Percentiles rank a stretch among this genome's conserved stretches.
Evolutionary conservation across 1,140 invertebrate species (phyloP).

Genomic region (Drosophila leontia): DNA sequence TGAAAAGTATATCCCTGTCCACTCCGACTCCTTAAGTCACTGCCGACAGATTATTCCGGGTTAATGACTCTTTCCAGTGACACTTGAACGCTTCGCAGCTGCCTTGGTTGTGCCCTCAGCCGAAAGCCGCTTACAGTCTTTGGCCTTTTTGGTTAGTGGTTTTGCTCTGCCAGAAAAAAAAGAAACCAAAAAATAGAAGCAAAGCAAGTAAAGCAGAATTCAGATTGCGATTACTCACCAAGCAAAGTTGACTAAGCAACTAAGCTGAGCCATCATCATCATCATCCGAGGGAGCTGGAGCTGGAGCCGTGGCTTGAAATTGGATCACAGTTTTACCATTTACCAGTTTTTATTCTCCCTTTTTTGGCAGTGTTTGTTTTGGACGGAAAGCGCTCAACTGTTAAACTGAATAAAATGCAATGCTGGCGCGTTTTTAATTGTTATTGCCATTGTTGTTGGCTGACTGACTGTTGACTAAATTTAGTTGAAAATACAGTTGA

Average conservation of each 20-base stretch:
- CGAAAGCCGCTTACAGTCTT: constrained; percentile 51
- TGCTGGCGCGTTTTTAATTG: constrained; percentile 60
- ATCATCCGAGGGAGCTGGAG: constrained; percentile 23
- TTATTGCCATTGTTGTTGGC: constrained; percentile 46
- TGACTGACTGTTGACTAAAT: constrained; percentile 42
- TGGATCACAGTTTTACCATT: constrained; percentile 40
- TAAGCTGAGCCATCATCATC: constrained; percentile 33
- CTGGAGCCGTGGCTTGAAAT: constrained; percentile 34
- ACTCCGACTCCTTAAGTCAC: constrained; percentile 39
- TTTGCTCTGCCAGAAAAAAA: constrained; percentile 16
- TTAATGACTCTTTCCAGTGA: constrained; percentile 56
- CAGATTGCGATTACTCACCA: constrained; percentile 72
- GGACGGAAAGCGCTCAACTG: constrained; percentile 59
- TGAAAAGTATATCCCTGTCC: constrained; percentile 23
- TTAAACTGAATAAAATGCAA: constrained; percentile 69
- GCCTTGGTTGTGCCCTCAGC: constrained; percentile 26
- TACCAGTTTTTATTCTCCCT: constrained; percentile 2
- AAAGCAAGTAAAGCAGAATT: constrained; percentile 38
- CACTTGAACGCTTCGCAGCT: constrained; percentile 52
- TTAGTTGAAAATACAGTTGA: constrained; percentile 51
- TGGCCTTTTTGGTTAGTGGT: constrained; percentile 41
- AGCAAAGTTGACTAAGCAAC: constrained; percentile 69
- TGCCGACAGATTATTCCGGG: constrained; percentile 52
- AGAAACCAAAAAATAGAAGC: constrained; percentile 16
- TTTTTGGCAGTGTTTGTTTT: constrained; percentile 30